These are phyloP conservation scores for Scaptomyza tumidula DNA, from an alignment of 2,888 invertebrate species.

Conservation along the genomic window DNA sequence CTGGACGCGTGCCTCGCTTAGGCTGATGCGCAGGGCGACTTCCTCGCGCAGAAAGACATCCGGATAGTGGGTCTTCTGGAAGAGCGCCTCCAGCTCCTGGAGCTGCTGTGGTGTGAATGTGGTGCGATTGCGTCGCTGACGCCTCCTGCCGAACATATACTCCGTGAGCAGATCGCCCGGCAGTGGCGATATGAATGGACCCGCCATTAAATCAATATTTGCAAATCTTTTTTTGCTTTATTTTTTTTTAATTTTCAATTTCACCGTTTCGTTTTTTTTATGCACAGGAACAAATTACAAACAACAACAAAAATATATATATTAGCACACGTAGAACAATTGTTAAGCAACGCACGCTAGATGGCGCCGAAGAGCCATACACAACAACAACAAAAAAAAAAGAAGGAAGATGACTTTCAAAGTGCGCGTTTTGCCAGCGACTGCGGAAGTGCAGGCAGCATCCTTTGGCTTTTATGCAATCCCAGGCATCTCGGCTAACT, in stretches of 20 bases:
- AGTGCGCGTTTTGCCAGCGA: slow-evolving; percentile 71
- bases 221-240: slow-evolving; percentile 2
- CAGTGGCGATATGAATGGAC: slow-evolving; percentile 93
- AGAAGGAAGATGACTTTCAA: slow-evolving; percentile 36
- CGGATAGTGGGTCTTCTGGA: slow-evolving; percentile 97
- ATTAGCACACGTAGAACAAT: slow-evolving; percentile 3
- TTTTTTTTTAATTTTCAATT: neutral
- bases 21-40: slow-evolving; percentile 94
- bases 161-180: slow-evolving; percentile 95
- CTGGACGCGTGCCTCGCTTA: slow-evolving; percentile 97
- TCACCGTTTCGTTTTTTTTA: slow-evolving; percentile 7
- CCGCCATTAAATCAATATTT: slow-evolving; percentile 87
- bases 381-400: slow-evolving; percentile 19
- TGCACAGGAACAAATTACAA: slow-evolving; percentile 1
- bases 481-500: slow-evolving; percentile 19
- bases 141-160: slow-evolving; percentile 95
- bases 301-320: slow-evolving; percentile 3
- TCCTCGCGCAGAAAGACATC: slow-evolving; percentile 94
- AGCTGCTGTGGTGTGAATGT: slow-evolving; percentile 97
- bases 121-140: slow-evolving; percentile 95
- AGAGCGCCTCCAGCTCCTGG: slow-evolving; percentile 94
- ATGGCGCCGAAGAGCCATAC: slow-evolving; percentile 6
- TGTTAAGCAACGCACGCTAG: slow-evolving; percentile 18
- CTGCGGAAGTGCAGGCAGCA: slow-evolving; percentile 68
- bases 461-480: slow-evolving; percentile 74